phyloP scores from a whole-genome alignment of 2,797 vertebrate species.

The Epinephelus malabaricus region DNA sequence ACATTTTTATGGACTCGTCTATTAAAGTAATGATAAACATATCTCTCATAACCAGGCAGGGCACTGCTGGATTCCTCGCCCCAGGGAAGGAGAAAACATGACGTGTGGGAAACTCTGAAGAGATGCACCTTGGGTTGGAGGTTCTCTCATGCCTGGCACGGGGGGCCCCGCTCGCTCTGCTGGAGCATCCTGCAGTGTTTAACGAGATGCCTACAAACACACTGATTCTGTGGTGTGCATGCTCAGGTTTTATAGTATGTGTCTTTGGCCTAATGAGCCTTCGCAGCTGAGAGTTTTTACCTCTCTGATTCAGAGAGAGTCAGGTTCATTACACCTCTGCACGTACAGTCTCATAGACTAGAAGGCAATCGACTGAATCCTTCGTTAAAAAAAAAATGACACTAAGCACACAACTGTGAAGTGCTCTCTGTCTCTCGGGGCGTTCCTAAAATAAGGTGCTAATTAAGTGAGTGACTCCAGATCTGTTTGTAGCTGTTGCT shows the following conservation, averaged over 20 bases:
- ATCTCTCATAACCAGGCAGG: slow-evolving; percentile 55
- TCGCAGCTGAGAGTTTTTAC: slow-evolving; percentile 40
- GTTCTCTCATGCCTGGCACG: slow-evolving; percentile 60
- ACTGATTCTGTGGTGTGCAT: slow-evolving; percentile 17
- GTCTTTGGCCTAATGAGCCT: slow-evolving; percentile 55
- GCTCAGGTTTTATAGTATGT: slow-evolving; percentile 55
- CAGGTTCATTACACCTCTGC: slow-evolving; percentile 23
- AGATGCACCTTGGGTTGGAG: slow-evolving; percentile 60
- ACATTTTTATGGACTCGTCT: slow-evolving; percentile 68
- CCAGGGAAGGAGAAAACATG: slow-evolving; percentile 75
- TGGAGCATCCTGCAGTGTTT: slow-evolving; percentile 71
- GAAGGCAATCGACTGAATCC: neutral
- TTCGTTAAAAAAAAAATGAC: slow-evolving; percentile 2
- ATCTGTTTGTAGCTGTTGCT: slow-evolving; percentile 21
- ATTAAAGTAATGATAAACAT: slow-evolving; percentile 79
- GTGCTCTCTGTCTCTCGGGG: neutral
- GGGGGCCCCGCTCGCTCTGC: slow-evolving; percentile 44
- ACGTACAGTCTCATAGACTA: neutral
- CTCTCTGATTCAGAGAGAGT: slow-evolving; percentile 24
- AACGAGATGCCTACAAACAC: slow-evolving; percentile 59
- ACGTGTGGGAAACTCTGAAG: slow-evolving; percentile 82
- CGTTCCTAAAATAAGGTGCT: slow-evolving; percentile 19
- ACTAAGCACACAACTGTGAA: neutral
- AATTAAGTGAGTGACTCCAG: slow-evolving; percentile 34
- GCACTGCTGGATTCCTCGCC: slow-evolving; percentile 64